A percentile compares a stretch with the other conserved stretches of the same genome.
These are phyloP conservation scores for Manis pentadactyla DNA, from an alignment of 2,797 vertebrate species.

Conservation along the genomic window DNA sequence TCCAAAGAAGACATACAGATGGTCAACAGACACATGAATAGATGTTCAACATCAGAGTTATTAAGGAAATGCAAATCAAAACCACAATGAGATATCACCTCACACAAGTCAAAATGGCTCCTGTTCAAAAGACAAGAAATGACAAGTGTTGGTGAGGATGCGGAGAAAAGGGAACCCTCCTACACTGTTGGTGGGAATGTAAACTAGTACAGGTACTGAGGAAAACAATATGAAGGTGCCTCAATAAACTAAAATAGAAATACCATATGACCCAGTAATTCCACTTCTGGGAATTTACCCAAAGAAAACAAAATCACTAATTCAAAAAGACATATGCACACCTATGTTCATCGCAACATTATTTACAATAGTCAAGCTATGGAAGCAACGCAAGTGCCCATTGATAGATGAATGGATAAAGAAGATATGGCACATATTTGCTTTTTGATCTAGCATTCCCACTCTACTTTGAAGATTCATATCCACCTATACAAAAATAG, in stretches of 20 bases:
- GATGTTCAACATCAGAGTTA: no score
- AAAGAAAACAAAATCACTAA: not conserved
- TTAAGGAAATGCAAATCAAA: no score
- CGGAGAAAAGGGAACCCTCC: not conserved
- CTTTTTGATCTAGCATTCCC: constrained; percentile 10
- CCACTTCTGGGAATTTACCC: not conserved
- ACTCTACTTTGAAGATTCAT: not conserved
- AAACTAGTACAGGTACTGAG: not conserved
- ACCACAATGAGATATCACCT: no score
- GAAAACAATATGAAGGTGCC: not conserved
- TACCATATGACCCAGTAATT: not conserved
- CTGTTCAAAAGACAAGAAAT: no score
- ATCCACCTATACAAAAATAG: not conserved
- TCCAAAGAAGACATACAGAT: no score
- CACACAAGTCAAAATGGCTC: no score
- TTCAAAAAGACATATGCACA: not conserved
- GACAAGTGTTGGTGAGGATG: not conserved
- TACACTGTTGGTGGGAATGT: not conserved
- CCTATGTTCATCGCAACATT: not conserved
- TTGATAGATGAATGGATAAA: not conserved
- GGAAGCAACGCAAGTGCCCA: not conserved
- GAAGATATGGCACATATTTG: not conserved
- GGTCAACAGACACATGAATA: no score
- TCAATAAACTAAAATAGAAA: not conserved
- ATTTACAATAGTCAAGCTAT: not conserved